A percentile compares a stretch with the other conserved stretches of the same genome.
Evolutionary conservation across 2,797 vertebrate species (phyloP).

Genomic region (Chelon labrosus): DNA sequence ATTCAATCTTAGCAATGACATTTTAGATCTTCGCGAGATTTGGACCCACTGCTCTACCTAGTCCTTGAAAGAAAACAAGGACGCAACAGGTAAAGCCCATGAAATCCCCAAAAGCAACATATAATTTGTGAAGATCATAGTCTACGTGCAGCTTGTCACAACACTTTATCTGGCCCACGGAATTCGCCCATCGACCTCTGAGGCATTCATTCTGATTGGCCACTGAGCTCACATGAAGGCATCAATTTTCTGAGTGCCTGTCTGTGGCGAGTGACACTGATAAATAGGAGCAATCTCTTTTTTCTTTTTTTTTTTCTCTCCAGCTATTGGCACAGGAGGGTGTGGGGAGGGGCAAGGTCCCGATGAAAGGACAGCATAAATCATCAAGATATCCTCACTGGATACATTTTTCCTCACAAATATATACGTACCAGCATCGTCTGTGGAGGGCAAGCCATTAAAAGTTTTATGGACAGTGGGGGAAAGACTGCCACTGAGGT

Average conservation of each 20-base stretch:
- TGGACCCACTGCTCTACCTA: neutral
- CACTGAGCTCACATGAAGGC: constrained; percentile 46
- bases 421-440: constrained; percentile 25
- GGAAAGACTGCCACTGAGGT: constrained; percentile 18
- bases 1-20: neutral
- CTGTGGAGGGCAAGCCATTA: constrained; percentile 25
- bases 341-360: constrained; percentile 14
- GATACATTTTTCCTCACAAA: constrained; percentile 27
- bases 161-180: neutral
- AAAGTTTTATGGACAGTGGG: constrained; percentile 16
- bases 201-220: constrained; percentile 36
- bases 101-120: neutral
- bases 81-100: neutral
- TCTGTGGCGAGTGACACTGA: constrained; percentile 77
- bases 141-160: constrained; percentile 12
- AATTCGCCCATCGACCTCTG: constrained; percentile 31
- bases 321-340: constrained; percentile 42
- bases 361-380: constrained; percentile 56
- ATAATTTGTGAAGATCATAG: neutral
- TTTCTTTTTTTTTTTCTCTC: constrained; percentile 30
- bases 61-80: neutral
- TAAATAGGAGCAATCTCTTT: constrained; percentile 73
- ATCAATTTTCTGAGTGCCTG: constrained; percentile 67
- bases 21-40: neutral
- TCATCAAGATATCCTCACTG: constrained; percentile 51